A percentile compares a stretch with the other conserved stretches of the same genome.
Evolutionary conservation across 2,797 vertebrate species (phyloP).

Genomic region (Neostethus bicornis): DNA sequence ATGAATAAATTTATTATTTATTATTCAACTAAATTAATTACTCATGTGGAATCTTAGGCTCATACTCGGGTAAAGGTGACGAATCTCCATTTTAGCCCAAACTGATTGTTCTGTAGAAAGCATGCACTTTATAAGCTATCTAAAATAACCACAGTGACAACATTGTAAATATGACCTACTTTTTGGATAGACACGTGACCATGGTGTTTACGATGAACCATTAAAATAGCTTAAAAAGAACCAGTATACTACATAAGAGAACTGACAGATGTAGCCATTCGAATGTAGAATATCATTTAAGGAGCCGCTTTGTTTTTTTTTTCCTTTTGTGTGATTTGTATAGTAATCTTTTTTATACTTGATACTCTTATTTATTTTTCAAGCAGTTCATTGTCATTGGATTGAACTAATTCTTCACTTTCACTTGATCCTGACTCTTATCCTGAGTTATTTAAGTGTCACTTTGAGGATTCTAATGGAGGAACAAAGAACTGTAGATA

Average conservation of each 20-base stretch:
- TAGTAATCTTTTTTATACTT: too few species aligned
- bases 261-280: neutral
- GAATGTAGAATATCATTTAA: neutral
- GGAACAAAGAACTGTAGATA: constrained; percentile 33
- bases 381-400: too few species aligned
- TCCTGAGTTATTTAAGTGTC: constrained; percentile 8
- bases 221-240: neutral
- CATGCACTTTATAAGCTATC: neutral
- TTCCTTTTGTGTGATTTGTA: too few species aligned
- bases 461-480: constrained; percentile 5
- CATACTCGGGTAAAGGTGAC: neutral
- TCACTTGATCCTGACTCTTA: constrained; percentile 21
- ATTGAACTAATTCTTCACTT: constrained; percentile 28
- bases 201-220: too few species aligned
- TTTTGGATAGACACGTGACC: neutral
- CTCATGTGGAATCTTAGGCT: too few species aligned
- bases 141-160: neutral
- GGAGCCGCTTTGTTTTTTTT: too few species aligned
- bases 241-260: too few species aligned
- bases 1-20: too few species aligned
- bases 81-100: too few species aligned
- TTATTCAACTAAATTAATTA: too few species aligned
- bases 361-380: too few species aligned
- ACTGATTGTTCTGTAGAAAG: too few species aligned
- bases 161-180: neutral